Evolutionary conservation across 2,888 invertebrate genomes (phyloP), one percentile per base, ranked within the genome.

Genomic region (Laothoe populi): DNA sequence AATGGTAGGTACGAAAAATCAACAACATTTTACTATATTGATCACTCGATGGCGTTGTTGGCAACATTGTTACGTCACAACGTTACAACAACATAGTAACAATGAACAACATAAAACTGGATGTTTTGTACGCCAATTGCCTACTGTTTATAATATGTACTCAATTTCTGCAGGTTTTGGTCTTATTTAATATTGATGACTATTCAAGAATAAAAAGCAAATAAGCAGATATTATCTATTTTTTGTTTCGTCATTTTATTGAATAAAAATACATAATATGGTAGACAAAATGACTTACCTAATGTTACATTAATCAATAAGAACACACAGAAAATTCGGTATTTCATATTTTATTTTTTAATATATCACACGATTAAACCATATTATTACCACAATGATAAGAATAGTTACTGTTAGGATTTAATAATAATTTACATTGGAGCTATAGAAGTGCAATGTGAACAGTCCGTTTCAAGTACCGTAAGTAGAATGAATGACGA

Each of bases 391-490:
- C 31, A 35, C 31, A 53, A 11, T 4, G 5, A 53, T 53, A 7
- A 5, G 11, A 48, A n/a, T 24, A 0, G 11, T 48, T 13, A n/a
- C n/a, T 23, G n/a, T 8, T 21, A 44, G 16, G 16, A 19, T 19
- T n/a, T 46, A 2, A 23, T 23, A 26, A n/a, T 49, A 26, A n/a
- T n/a, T n/a, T n/a, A 26, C 8, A 31, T 35, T 31, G 21, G 21
- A 23, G 23, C 35, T 1, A 26, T 10, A 8, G 8, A 35, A 8
- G 46, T 23, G 23, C 10, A 45, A n/a, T 49, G 49, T 31, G 67
- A 65, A 68, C 74, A 65, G 64, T 64, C 64, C 67, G 63, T 58
- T 61, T 64, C 66, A 63, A 74, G 64, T 70, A 64, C 65, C 65
- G 66, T 62, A 59, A 61, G 31, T 63, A 63, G 70, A 74, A 62